phyloP scores from a whole-genome alignment of 2,888 invertebrate species.

The Nymphalis urticae region DNA sequence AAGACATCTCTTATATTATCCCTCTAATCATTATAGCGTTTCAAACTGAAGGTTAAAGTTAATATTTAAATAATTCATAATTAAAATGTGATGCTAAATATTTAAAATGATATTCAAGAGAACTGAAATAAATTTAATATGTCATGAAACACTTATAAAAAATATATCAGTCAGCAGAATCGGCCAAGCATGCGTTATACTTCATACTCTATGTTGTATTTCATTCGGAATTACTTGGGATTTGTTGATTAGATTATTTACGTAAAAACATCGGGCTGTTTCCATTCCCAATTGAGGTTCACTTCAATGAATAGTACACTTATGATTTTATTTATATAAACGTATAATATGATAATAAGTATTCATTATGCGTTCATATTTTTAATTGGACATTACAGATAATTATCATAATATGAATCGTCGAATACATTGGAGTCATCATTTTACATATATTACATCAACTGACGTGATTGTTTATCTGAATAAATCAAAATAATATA shows the following conservation, averaged over 20 bases:
- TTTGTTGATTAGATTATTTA: slow-evolving; percentile 28
- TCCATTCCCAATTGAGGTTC: slow-evolving; percentile 27
- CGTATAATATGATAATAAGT: background rate
- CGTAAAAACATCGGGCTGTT: slow-evolving; percentile 20
- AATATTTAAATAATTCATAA: too few species aligned
- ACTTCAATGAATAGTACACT: slow-evolving; percentile 7
- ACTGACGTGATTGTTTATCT: background rate
- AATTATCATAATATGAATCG: background rate
- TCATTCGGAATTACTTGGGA: slow-evolving; percentile 10
- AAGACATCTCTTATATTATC: too few species aligned
- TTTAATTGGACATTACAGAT: background rate
- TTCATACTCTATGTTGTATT: slow-evolving; percentile 12
- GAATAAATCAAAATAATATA: too few species aligned
- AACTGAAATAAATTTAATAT: too few species aligned
- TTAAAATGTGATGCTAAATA: too few species aligned
- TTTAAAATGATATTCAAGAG: too few species aligned
- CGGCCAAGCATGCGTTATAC: background rate
- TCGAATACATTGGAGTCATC: background rate
- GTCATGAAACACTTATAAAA: background rate
- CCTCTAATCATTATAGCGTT: too few species aligned
- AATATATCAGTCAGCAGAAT: background rate
- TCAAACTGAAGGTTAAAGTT: too few species aligned
- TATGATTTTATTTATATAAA: slow-evolving; percentile 14
- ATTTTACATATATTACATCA: background rate
- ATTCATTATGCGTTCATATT: slow-evolving; percentile 1